Conservation (phyloP, 2,113 vertebrate species). For the Thymallus thymallus region DNA sequence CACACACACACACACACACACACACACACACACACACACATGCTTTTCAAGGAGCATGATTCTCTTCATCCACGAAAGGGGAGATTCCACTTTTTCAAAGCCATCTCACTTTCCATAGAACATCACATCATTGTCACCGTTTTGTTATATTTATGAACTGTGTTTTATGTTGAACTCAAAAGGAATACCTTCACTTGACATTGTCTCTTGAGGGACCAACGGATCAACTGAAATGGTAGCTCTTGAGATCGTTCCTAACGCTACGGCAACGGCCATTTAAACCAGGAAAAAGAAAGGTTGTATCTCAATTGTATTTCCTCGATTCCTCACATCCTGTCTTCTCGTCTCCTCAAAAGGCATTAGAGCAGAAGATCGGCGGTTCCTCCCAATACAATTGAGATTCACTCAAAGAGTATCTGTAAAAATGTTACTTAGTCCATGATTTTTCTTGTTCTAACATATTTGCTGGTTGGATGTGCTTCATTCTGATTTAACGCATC, state of each 20-base stretch:
- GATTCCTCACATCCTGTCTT: too few relatives aligned
- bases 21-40: too few relatives aligned
- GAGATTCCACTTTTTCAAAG: constrained; percentile 17
- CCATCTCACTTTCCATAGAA: constrained; percentile 6
- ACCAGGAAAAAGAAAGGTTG: not conserved
- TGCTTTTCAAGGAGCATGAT: constrained; percentile 14
- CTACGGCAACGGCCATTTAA: constrained; percentile 16
- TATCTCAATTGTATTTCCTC: not conserved
- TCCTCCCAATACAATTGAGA: not conserved
- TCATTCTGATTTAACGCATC: constrained; percentile 58
- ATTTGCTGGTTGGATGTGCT: constrained; percentile 43
- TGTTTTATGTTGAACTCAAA: constrained; percentile 10
- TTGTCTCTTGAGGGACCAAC: constrained; percentile 49
- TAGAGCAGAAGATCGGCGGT: not conserved
- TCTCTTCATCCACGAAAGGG: constrained; percentile 14
- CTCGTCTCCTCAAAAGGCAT: too few relatives aligned
- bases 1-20: too few relatives aligned
- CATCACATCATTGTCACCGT: not conserved
- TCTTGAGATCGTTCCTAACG: constrained; percentile 28
- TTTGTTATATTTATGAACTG: not conserved
- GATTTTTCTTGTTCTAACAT: constrained; percentile 31
- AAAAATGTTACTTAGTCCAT: constrained; percentile 1
- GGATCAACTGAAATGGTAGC: constrained; percentile 25
- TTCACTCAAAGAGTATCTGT: not conserved
- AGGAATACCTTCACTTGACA: constrained; percentile 3